Percentiles rank a stretch among this genome's conserved stretches.
phyloP scores from a whole-genome alignment of 2,888 invertebrate genomes.

The Laothoe populi region DNA sequence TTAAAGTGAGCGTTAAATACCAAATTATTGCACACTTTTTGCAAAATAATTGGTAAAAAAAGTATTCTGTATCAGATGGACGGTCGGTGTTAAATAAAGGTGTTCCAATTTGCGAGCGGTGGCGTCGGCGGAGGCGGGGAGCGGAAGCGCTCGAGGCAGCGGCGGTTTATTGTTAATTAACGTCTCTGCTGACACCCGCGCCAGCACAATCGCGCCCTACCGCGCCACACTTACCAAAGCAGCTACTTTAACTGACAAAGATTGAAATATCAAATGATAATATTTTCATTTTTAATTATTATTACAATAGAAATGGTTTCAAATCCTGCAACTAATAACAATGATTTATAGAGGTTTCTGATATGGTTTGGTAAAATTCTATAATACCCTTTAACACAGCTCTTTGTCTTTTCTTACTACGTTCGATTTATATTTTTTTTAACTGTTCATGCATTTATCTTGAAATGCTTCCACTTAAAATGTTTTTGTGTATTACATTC shows the following conservation, averaged over 20 bases:
- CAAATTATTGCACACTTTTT: conserved; percentile 19
- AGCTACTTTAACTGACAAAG: neutral
- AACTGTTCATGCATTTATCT: too few relatives aligned
- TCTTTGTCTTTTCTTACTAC: too few relatives aligned
- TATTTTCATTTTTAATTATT: neutral
- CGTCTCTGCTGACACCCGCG: conserved; percentile 49
- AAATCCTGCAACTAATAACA: too few relatives aligned
- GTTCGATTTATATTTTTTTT: too few relatives aligned
- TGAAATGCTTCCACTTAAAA: too few relatives aligned
- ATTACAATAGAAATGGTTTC: too few relatives aligned
- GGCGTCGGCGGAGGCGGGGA: conserved; percentile 21
- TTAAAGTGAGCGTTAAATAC: conserved; percentile 2
- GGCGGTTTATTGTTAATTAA: conserved; percentile 70
- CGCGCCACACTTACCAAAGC: conserved; percentile 34
- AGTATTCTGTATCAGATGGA: conserved; percentile 27
- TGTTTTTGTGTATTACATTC: too few relatives aligned
- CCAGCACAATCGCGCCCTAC: conserved; percentile 39
- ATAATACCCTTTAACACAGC: too few relatives aligned
- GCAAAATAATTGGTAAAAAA: conserved; percentile 23
- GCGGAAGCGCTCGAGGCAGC: conserved; percentile 30
- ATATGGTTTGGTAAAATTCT: too few relatives aligned
- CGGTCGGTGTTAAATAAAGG: conserved; percentile 30
- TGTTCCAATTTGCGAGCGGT: conserved; percentile 21
- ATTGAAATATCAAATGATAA: neutral
- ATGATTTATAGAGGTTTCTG: too few relatives aligned